These are phyloP conservation scores for Mythimna ferrago DNA, from an alignment of 2,888 invertebrate species.

Conservation along the genomic window DNA sequence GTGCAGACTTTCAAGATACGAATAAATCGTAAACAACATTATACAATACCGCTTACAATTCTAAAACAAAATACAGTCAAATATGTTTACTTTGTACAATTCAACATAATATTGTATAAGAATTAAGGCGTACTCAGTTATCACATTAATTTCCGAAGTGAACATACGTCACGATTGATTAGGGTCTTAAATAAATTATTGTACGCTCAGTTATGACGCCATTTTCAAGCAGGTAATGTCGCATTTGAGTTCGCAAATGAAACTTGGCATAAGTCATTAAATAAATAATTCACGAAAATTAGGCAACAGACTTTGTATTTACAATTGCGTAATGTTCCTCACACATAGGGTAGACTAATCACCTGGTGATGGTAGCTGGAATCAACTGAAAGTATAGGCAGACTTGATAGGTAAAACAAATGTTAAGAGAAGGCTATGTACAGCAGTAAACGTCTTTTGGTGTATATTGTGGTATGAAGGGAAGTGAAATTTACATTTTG, in stretches of 20 bases:
- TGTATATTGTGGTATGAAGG: background rate
- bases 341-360: background rate
- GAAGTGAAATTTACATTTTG: too few species aligned
- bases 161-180: constrained; percentile 59
- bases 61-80: constrained; percentile 24
- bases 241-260: constrained; percentile 26
- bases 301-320: background rate
- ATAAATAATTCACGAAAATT: constrained; percentile 11
- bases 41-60: constrained; percentile 12
- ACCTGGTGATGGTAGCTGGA: background rate
- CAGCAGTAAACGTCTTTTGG: background rate
- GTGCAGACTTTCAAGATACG: background rate
- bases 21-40: constrained; percentile 11
- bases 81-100: constrained; percentile 19
- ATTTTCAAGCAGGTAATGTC: constrained; percentile 42
- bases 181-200: constrained; percentile 57
- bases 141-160: constrained; percentile 56
- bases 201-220: constrained; percentile 13
- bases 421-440: background rate
- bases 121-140: constrained; percentile 46
- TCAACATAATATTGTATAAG: constrained; percentile 40
- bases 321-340: background rate
- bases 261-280: constrained; percentile 16
- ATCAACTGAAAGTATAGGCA: background rate
- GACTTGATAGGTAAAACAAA: background rate